Evolutionary conservation across 64 coral and sea anemone species (phyloP), one percentile per base, ranked within the genome.

Genomic region (Platygyra sinensis): DNA sequence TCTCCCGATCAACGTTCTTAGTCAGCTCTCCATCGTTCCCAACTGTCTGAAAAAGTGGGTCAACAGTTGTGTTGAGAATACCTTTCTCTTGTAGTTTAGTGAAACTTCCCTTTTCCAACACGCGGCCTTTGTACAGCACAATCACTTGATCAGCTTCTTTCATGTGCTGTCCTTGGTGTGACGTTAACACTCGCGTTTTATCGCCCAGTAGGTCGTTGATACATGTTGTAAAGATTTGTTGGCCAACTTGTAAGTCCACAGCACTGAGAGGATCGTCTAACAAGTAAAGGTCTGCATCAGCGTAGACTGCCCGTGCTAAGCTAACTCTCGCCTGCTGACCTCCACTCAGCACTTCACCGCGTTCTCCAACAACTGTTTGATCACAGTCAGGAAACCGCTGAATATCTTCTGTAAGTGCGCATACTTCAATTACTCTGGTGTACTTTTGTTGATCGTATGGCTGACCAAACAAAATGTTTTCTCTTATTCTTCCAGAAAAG

Each of bases 291-390:
- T 69, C 65, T 29, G 9, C 65, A 27, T 69, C 65, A 69, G 65
- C 65, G 11, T 69, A 69, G 29, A 69, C 24, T 69, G 65, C 65
- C 1, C 65, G 65, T 27, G 65, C 65, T 69, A 69, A 69, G 29
- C 65, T 69, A 0, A 69, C 22, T 69, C 65, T 69, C 22, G 65
- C 65, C 22, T 69, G n/a, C 25, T 69, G 65, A 8, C 77, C 77
- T 55, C 77, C 77, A n/a, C 77, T 80, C 36, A 80, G 46, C 57
- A 80, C 22, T 54, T 55, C 77, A 24, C 77, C 77, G 77, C 57
- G 77, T 30, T 80, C 77, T 30, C 77, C 77, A n/a, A 80, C 57
- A 49, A 80, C 20, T 52, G 77, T 80, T 60, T 25, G 49, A 8
- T 80, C 77, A 52, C 6, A 27, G 49, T 80, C 42, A 51, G 77